Evolutionary conservation across 1,140 invertebrate species (phyloP).

Genomic region (Eubasilissa regina): DNA sequence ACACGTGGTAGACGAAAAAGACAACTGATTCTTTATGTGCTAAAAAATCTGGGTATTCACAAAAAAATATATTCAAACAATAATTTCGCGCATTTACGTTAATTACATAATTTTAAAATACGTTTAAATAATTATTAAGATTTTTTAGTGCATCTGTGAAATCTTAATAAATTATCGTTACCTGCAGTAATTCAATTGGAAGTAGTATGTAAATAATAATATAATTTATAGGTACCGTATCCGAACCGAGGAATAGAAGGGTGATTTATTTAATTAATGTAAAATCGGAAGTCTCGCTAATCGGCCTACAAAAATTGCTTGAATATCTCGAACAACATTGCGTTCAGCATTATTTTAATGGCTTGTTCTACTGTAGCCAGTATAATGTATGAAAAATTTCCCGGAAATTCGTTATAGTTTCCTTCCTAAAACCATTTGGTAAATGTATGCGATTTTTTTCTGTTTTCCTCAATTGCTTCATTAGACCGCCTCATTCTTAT

Average conservation of each 20-base stretch:
- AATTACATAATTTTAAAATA: too few relatives aligned
- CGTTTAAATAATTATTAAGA: too few relatives aligned
- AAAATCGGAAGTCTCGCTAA: slow-evolving; percentile 5
- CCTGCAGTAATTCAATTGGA: too few relatives aligned
- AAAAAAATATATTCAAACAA: too few relatives aligned
- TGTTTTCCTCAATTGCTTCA: slow-evolving; percentile 54
- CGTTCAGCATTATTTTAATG: slow-evolving; percentile 29
- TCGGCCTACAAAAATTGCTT: slow-evolving; percentile 14
- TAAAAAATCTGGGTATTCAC: too few relatives aligned
- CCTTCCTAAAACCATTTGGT: slow-evolving; percentile 48
- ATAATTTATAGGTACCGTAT: too few relatives aligned
- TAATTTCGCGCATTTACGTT: too few relatives aligned
- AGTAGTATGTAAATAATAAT: too few relatives aligned
- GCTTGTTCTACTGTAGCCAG: slow-evolving; percentile 21
- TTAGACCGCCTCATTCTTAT: slow-evolving; percentile 14
- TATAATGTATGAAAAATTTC: slow-evolving; percentile 51
- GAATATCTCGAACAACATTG: slow-evolving; percentile 15
- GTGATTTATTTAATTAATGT: neutral
- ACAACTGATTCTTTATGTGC: too few relatives aligned
- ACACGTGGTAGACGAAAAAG: neutral
- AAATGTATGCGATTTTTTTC: slow-evolving; percentile 48
- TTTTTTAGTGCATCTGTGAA: too few relatives aligned
- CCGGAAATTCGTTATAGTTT: slow-evolving; percentile 51
- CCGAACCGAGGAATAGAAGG: neutral
- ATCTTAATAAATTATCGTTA: too few relatives aligned